phyloP scores from a whole-genome alignment of 2,113 vertebrate species.

The Lamprologus ornatipinnis region DNA sequence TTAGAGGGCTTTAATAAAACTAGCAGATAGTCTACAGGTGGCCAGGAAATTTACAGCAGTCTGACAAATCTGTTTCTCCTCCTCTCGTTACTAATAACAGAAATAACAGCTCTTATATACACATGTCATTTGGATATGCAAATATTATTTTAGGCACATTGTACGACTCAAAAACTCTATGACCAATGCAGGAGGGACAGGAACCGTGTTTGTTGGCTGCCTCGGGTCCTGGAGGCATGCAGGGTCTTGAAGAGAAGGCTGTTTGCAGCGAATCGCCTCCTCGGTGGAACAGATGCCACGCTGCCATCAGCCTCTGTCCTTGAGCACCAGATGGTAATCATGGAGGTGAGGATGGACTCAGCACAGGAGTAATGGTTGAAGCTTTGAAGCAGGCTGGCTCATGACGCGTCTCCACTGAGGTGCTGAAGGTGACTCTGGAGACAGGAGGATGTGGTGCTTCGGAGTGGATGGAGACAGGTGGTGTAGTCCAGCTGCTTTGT shows the following conservation, averaged over 20 bases:
- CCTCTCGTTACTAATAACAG: not conserved
- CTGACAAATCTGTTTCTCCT: not conserved
- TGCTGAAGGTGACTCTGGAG: accelerated
- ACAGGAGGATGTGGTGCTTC: not conserved
- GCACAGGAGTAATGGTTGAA: not conserved
- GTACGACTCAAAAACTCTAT: not conserved
- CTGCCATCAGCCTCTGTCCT: not conserved
- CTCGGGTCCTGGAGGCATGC: not conserved
- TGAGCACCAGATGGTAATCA: not conserved
- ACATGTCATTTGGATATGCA: not conserved
- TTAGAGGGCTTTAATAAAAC: not conserved
- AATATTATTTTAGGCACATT: not conserved
- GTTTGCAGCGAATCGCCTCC: not conserved
- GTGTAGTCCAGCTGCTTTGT: not conserved
- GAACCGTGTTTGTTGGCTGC: not conserved
- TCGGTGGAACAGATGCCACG: not conserved
- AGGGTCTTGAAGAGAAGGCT: not conserved
- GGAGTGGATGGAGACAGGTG: not conserved
- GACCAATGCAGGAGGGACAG: not conserved
- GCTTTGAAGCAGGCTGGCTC: not conserved
- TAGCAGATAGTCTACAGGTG: not conserved
- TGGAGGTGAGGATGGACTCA: not conserved
- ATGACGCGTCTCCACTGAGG: not conserved
- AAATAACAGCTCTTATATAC: not conserved
- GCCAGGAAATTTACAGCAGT: not conserved